Conservation (phyloP, 2,888 invertebrate species). For the Helleia helle region DNA sequence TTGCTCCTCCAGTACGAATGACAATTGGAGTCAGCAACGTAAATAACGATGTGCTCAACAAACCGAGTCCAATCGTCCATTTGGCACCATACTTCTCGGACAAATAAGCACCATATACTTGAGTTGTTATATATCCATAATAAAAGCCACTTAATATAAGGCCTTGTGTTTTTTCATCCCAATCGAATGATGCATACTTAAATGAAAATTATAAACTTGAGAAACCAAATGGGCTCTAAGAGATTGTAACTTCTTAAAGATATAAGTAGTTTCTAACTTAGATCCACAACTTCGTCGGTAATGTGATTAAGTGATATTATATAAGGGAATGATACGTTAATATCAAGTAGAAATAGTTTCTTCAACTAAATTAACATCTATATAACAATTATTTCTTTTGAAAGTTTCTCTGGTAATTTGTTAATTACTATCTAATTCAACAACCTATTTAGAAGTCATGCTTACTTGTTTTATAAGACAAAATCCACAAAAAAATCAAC, state of each 20-base stretch:
- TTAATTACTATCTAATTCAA: too few species aligned
- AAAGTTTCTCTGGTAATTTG: too few species aligned
- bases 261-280: background rate
- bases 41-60: slow-evolving; percentile 81
- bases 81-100: slow-evolving; percentile 85
- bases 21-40: slow-evolving; percentile 81
- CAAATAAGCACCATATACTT: slow-evolving; percentile 82
- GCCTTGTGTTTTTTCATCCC: slow-evolving; percentile 77
- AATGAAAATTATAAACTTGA: background rate
- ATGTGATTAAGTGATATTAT: too few species aligned
- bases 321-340: too few species aligned
- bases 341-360: too few species aligned
- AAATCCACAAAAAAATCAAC: too few species aligned
- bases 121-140: slow-evolving; percentile 83
- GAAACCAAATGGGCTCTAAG: background rate
- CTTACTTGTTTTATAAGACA: too few species aligned
- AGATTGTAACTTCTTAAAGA: background rate
- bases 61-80: slow-evolving; percentile 80
- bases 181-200: slow-evolving; percentile 47
- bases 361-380: too few species aligned
- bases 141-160: slow-evolving; percentile 81
- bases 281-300: too few species aligned
- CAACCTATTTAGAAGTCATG: too few species aligned
- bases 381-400: too few species aligned
- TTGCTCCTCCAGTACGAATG: slow-evolving; percentile 54